phyloP scores from a whole-genome alignment of 2,113 vertebrate genomes.

The Labeo catla region DNA sequence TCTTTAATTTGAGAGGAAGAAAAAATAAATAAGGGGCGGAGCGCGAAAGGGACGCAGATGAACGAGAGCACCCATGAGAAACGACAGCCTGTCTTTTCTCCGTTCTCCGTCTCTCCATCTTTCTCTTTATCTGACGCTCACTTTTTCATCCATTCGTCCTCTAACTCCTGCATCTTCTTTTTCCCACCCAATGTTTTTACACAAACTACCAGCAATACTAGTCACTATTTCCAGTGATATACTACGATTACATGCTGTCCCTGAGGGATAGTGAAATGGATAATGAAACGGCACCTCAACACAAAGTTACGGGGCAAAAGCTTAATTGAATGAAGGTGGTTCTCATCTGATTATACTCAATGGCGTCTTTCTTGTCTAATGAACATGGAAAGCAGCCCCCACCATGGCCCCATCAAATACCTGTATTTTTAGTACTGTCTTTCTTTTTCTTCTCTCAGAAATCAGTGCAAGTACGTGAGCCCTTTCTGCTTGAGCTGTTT shows the following conservation, averaged over 20 bases:
- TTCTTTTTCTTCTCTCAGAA: not conserved
- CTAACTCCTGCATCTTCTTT: constrained; percentile 55
- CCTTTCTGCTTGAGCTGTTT: not conserved
- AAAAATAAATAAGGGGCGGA: not conserved
- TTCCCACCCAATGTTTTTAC: not conserved
- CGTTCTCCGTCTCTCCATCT: not conserved
- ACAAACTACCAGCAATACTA: constrained; percentile 18
- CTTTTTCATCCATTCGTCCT: constrained; percentile 30
- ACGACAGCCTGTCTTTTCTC: constrained; percentile 31
- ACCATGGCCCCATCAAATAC: not conserved
- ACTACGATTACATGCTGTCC: not conserved
- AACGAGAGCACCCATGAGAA: constrained; percentile 43
- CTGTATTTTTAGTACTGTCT: not conserved
- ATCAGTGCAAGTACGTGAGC: not conserved
- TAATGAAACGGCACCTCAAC: not conserved
- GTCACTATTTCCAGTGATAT: not conserved
- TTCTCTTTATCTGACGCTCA: not conserved
- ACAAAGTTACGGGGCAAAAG: not conserved
- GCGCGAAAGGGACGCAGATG: constrained; percentile 15
- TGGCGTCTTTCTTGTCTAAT: not conserved
- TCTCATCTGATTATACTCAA: not conserved
- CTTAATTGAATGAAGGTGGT: not conserved
- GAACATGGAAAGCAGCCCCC: not conserved
- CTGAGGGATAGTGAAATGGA: not conserved
- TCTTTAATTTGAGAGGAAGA: constrained; percentile 35